Conservation (phyloP, 2,797 vertebrate genomes). For the Delichon dasypus region DNA sequence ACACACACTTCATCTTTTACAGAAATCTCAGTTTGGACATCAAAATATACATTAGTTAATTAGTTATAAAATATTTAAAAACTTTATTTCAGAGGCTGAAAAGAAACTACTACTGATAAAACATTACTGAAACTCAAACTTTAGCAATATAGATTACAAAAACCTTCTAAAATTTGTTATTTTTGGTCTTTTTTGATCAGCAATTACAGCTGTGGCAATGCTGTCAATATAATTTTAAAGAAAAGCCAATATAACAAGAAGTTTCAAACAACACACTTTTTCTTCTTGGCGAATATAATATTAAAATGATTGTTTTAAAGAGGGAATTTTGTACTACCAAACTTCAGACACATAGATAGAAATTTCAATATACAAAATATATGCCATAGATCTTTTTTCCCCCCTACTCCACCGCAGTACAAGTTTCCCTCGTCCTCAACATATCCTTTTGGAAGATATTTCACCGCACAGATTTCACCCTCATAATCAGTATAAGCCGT, state of each 20-base stretch:
- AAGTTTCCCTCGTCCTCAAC: slow-evolving; percentile 62
- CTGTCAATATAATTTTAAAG: slow-evolving; percentile 72
- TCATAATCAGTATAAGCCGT: slow-evolving; percentile 68
- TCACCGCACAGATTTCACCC: slow-evolving; percentile 67
- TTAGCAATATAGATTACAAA: slow-evolving; percentile 82
- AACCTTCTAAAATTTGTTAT: slow-evolving; percentile 72
- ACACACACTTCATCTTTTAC: slow-evolving; percentile 72
- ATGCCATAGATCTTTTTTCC: slow-evolving; percentile 63
- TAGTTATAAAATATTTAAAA: slow-evolving; percentile 81
- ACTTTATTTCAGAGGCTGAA: slow-evolving; percentile 76
- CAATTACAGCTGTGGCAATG: slow-evolving; percentile 50
- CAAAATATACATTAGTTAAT: slow-evolving; percentile 78
- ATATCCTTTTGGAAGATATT: slow-evolving; percentile 75
- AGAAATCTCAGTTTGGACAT: slow-evolving; percentile 77
- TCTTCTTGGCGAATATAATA: slow-evolving; percentile 72
- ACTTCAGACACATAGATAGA: slow-evolving; percentile 75
- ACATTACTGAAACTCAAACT: slow-evolving; percentile 70
- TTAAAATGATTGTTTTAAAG: slow-evolving; percentile 75
- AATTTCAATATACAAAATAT: slow-evolving; percentile 84
- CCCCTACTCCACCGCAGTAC: slow-evolving; percentile 60
- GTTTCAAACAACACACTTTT: slow-evolving; percentile 68
- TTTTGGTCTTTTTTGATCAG: slow-evolving; percentile 80
- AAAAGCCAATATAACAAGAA: slow-evolving; percentile 74
- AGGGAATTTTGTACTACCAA: slow-evolving; percentile 73
- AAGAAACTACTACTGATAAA: slow-evolving; percentile 76